These are phyloP conservation scores for Rhinella marina DNA, from an alignment of 2,797 vertebrate species.

Conservation along the genomic window DNA sequence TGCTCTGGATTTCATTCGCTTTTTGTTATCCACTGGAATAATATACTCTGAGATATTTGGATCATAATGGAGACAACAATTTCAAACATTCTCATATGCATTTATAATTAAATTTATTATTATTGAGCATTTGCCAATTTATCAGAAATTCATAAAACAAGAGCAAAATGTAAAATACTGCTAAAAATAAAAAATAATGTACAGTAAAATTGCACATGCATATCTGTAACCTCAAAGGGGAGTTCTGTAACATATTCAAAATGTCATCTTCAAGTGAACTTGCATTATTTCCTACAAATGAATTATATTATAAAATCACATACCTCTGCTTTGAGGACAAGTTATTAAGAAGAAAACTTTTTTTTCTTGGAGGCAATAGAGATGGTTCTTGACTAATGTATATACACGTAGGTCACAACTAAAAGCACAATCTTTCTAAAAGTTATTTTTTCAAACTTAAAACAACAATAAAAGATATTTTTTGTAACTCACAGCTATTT, in stretches of 20 bases:
- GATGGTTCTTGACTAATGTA: slow-evolving; percentile 77
- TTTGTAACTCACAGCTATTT: slow-evolving; percentile 84
- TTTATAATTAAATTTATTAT: slow-evolving; percentile 32
- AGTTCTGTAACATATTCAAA: slow-evolving; percentile 69
- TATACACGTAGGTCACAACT: slow-evolving; percentile 86
- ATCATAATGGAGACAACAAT: slow-evolving; percentile 54
- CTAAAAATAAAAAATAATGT: slow-evolving; percentile 53
- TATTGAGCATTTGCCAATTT: slow-evolving; percentile 58
- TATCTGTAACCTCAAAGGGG: slow-evolving; percentile 71
- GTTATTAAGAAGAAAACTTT: slow-evolving; percentile 72
- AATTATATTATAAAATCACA: slow-evolving; percentile 73
- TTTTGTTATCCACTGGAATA: background rate
- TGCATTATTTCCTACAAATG: slow-evolving; percentile 71
- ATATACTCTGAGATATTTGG: slow-evolving; percentile 26
- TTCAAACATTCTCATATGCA: slow-evolving; percentile 65
- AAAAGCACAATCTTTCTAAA: slow-evolving; percentile 81
- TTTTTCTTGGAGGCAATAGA: slow-evolving; percentile 73
- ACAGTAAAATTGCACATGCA: slow-evolving; percentile 77
- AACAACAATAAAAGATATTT: slow-evolving; percentile 82
- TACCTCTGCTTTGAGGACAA: slow-evolving; percentile 71
- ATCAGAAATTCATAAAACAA: slow-evolving; percentile 65
- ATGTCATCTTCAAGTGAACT: slow-evolving; percentile 70
- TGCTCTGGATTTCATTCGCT: slow-evolving; percentile 6
- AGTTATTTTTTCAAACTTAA: slow-evolving; percentile 81
- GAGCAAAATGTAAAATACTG: slow-evolving; percentile 63